Conservation (phyloP, 2,888 invertebrate genomes). For the Pyrrhosoma nymphula region DNA sequence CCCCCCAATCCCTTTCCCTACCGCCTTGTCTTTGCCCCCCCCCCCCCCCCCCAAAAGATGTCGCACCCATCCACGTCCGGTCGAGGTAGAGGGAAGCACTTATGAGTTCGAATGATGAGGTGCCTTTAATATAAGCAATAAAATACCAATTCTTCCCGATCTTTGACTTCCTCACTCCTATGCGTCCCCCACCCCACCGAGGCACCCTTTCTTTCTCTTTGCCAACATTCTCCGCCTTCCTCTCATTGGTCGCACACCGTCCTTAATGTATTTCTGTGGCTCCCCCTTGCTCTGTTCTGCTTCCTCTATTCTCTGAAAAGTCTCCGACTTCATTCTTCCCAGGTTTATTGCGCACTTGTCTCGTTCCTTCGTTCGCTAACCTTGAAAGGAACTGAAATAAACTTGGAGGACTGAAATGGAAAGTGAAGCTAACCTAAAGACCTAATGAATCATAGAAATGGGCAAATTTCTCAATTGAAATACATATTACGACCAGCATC, state of each 20-base stretch:
- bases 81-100: not conserved
- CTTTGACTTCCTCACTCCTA: not conserved
- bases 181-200: not conserved
- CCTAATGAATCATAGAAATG: no score
- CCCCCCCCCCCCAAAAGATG: not conserved
- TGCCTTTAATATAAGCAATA: constrained; percentile 7
- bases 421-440: no score
- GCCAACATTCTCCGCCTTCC: not conserved
- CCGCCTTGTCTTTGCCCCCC: not conserved
- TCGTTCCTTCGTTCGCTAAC: no score
- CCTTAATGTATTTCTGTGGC: not conserved
- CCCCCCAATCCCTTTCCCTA: not conserved
- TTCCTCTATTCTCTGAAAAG: no score
- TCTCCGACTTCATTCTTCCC: no score
- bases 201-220: not conserved
- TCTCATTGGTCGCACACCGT: not conserved
- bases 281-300: not conserved
- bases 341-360: no score
- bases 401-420: no score
- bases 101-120: constrained; percentile 14
- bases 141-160: not conserved
- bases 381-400: no score
- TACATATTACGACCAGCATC: no score
- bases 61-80: not conserved
- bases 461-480: no score